A percentile compares a stretch with the other conserved stretches of the same genome.
Evolutionary conservation across 1,140 invertebrate species (phyloP).

Genomic region (Eurosta solidaginis): DNA sequence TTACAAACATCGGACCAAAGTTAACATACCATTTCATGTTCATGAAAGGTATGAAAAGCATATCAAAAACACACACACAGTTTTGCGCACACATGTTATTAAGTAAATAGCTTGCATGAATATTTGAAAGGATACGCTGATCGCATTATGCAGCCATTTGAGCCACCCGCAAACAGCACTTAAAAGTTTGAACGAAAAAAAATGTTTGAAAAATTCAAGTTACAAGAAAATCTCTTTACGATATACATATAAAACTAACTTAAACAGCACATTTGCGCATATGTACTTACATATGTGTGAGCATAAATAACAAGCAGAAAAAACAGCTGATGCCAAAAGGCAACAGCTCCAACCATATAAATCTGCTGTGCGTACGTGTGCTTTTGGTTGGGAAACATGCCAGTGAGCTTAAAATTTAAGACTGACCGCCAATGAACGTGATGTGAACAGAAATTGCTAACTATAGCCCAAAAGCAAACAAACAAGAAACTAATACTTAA

Average conservation of each 20-base stretch:
- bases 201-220: not conserved
- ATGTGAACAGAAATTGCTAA: not conserved
- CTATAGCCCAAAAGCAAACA: not conserved
- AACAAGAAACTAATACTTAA: not conserved
- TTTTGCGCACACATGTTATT: not conserved
- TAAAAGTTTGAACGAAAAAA: not conserved
- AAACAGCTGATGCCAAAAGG: not conserved
- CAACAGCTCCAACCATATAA: not conserved
- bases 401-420: not conserved
- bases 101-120: not conserved
- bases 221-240: not conserved
- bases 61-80: too few species aligned
- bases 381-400: not conserved
- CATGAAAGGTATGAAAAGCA: too few species aligned
- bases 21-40: too few species aligned
- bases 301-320: conserved; percentile 8
- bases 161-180: not conserved
- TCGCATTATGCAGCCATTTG: not conserved
- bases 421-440: conserved; percentile 1
- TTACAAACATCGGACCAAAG: too few species aligned
- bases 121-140: not conserved
- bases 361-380: not conserved
- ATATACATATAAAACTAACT: not conserved
- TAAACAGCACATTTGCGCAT: too few species aligned
- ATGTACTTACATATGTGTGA: too few species aligned